Percentiles rank a stretch among this genome's conserved stretches.
phyloP scores from a whole-genome alignment of 2,888 invertebrate genomes.

The Venustoraphidia nigricollis region DNA sequence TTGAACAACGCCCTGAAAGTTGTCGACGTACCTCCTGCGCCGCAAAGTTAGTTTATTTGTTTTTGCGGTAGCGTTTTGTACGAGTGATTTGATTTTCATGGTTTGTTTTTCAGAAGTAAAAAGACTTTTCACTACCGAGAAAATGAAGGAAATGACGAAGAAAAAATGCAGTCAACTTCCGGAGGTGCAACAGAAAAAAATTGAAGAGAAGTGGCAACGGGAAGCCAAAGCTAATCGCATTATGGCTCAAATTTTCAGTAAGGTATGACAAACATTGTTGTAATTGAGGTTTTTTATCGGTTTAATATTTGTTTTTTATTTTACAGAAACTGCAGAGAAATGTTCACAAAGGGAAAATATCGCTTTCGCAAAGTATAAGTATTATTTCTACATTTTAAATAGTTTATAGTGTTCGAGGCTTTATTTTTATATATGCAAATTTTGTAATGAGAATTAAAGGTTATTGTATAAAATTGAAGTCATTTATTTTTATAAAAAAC shows the following conservation, averaged over 20 bases:
- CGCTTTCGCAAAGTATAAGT: constrained; percentile 45
- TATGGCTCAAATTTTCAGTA: constrained; percentile 61
- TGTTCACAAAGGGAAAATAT: constrained; percentile 46
- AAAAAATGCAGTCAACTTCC: constrained; percentile 52
- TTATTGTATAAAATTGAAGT: no score
- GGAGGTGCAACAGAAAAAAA: constrained; percentile 49
- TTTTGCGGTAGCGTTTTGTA: constrained; percentile 2
- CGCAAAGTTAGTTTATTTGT: constrained; percentile 4
- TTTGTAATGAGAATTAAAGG: no score
- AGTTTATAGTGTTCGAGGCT: no score
- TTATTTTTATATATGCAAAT: no score
- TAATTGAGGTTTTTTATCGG: constrained; percentile 3
- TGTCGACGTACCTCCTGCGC: neutral
- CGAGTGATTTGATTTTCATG: constrained; percentile 2
- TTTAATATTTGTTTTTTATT: constrained; percentile 5
- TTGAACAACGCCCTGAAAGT: neutral
- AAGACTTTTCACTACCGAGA: constrained; percentile 34
- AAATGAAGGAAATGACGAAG: constrained; percentile 43
- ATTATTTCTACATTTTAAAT: constrained; percentile 32
- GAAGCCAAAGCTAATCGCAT: constrained; percentile 49
- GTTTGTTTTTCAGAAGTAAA: constrained; percentile 23
- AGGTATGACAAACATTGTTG: constrained; percentile 29
- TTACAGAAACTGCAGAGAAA: constrained; percentile 53
- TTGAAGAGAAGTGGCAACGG: constrained; percentile 39
- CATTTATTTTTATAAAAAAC: no score